Evolutionary conservation across 2,888 invertebrate genomes (phyloP).

Genomic region (Geotrupes spiniger): DNA sequence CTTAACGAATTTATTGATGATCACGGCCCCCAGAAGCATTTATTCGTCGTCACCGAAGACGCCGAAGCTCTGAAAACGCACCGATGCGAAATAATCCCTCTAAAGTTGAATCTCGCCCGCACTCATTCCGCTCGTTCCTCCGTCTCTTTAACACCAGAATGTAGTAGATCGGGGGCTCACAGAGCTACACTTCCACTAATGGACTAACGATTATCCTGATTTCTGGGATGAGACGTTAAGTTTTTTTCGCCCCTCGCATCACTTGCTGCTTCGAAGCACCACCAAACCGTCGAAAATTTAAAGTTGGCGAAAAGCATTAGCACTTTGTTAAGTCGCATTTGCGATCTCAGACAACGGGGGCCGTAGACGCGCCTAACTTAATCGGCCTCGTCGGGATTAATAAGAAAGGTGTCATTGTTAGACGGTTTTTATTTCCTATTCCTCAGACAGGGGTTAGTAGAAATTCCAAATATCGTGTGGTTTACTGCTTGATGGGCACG

Average conservation of each 20-base stretch:
- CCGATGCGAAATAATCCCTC: constrained; percentile 40
- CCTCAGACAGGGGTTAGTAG: too few species aligned
- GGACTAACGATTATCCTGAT: constrained; percentile 47
- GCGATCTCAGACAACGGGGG: neutral
- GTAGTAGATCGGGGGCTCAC: constrained; percentile 31
- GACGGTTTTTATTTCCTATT: too few species aligned
- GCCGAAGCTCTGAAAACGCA: constrained; percentile 33
- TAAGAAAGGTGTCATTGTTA: too few species aligned
- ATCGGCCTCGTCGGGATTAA: too few species aligned
- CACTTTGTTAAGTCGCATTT: constrained; percentile 20
- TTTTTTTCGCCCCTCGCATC: constrained; percentile 29
- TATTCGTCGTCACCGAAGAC: constrained; percentile 33
- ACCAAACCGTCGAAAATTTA: constrained; percentile 35
- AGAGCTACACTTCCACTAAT: constrained; percentile 41
- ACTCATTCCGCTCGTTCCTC: neutral
- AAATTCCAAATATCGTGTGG: too few species aligned
- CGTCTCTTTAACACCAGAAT: constrained; percentile 24
- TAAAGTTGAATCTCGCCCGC: constrained; percentile 35
- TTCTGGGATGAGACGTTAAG: constrained; percentile 38
- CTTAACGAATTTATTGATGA: constrained; percentile 32
- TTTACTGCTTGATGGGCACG: too few species aligned
- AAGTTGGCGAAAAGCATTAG: constrained; percentile 33
- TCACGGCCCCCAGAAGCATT: constrained; percentile 34
- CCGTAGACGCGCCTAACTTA: too few species aligned
- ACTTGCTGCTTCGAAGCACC: constrained; percentile 23